A percentile compares a stretch with the other conserved stretches of the same genome.
These are phyloP conservation scores for Lycaena phlaeas DNA, from an alignment of 2,888 invertebrate species.

Conservation along the genomic window DNA sequence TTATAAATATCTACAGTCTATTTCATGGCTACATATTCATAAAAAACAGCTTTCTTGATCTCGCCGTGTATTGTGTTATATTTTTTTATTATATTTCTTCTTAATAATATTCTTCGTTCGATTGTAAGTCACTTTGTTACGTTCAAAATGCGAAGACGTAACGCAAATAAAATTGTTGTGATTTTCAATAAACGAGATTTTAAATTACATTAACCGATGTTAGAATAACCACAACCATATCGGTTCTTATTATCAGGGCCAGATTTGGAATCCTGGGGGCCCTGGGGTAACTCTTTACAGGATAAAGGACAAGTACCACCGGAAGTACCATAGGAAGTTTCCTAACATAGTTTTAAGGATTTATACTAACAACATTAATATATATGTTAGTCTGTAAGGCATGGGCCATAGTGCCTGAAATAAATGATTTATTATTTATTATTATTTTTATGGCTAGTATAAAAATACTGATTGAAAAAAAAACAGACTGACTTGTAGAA, in stretches of 20 bases:
- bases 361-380: too few species aligned
- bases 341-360: too few species aligned
- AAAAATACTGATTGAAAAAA: too few species aligned
- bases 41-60: conserved; percentile 13
- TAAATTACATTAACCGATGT: neutral
- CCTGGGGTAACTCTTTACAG: too few species aligned
- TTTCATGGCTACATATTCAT: conserved; percentile 40
- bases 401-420: too few species aligned
- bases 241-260: neutral
- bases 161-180: conserved; percentile 2
- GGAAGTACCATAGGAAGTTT: too few species aligned
- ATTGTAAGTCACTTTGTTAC: conserved; percentile 12
- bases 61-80: conserved; percentile 10
- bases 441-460: too few species aligned
- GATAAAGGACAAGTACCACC: too few species aligned
- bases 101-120: conserved; percentile 11
- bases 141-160: conserved; percentile 8
- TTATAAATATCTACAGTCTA: conserved; percentile 56
- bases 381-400: too few species aligned
- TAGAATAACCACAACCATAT: conserved; percentile 7
- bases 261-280: too few species aligned
- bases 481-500: too few species aligned
- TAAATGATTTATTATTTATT: too few species aligned
- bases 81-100: conserved; percentile 6
- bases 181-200: neutral